phyloP scores from a whole-genome alignment of 2,888 invertebrate genomes.

The Polyploca ridens region DNA sequence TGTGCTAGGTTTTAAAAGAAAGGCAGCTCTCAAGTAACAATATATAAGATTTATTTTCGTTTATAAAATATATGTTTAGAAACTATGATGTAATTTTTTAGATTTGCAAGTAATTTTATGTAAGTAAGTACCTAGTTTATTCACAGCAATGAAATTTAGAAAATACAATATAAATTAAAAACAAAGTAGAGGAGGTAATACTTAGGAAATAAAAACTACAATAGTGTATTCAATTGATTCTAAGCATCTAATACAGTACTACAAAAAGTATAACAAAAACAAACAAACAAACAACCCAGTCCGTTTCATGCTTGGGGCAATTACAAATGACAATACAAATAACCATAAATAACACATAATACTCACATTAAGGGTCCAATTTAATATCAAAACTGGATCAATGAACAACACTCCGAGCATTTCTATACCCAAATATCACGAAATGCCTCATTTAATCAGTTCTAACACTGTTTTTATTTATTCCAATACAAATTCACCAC shows the following conservation, averaged over 20 bases:
- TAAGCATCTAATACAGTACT: too few relatives aligned
- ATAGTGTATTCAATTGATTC: too few relatives aligned
- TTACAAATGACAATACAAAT: neutral
- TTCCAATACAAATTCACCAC: slow-evolving; percentile 2
- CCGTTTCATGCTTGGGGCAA: neutral
- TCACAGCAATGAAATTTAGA: too few relatives aligned
- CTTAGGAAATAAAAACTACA: too few relatives aligned
- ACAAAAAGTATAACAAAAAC: neutral
- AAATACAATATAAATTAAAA: too few relatives aligned
- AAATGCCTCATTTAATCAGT: neutral
- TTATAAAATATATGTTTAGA: neutral
- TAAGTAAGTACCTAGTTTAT: too few relatives aligned
- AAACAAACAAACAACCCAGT: slow-evolving; percentile 4
- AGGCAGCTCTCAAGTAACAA: neutral
- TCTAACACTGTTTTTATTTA: neutral
- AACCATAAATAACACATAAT: too few relatives aligned
- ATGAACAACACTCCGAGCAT: neutral
- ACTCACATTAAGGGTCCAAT: neutral
- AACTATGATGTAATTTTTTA: too few relatives aligned
- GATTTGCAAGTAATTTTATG: too few relatives aligned
- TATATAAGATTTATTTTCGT: neutral
- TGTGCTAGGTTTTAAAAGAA: neutral
- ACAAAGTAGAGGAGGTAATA: too few relatives aligned
- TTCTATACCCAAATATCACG: neutral
- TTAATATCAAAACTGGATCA: neutral